A percentile compares a stretch with the other conserved stretches of the same genome.
Evolutionary conservation across 2,797 vertebrate species (phyloP).

Genomic region (Poeciliopsis paucimaculata): DNA sequence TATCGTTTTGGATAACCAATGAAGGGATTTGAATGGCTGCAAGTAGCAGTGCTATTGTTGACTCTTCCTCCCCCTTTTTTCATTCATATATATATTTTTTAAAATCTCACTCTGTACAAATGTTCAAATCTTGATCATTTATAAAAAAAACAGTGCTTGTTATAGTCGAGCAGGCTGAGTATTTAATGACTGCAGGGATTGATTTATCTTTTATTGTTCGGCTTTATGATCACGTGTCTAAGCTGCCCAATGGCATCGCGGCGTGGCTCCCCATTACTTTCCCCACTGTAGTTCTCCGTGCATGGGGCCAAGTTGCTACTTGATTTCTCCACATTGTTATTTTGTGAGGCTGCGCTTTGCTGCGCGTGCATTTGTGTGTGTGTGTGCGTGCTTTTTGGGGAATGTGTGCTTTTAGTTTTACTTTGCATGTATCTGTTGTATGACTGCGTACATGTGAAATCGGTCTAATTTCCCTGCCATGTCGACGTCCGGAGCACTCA

Average conservation of each 20-base stretch:
- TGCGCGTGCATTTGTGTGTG: constrained; percentile 72
- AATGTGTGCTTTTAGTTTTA: constrained; percentile 56
- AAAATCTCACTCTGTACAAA: constrained; percentile 26
- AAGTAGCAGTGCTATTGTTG: constrained; percentile 14
- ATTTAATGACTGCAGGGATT: constrained; percentile 94
- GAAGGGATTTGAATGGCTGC: constrained; percentile 29
- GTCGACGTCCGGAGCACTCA: constrained; percentile 95
- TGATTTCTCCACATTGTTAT: constrained; percentile 96
- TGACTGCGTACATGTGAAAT: constrained; percentile 74
- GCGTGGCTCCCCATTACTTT: constrained; percentile 91
- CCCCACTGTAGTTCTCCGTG: constrained; percentile 90
- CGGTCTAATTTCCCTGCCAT: constrained; percentile 80
- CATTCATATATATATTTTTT: constrained; percentile 14
- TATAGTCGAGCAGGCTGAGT: constrained; percentile 88
- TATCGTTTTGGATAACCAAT: constrained; percentile 54
- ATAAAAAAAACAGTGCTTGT: constrained; percentile 85
- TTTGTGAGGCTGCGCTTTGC: constrained; percentile 85
- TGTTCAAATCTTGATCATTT: constrained; percentile 83
- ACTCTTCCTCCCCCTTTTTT: not conserved
- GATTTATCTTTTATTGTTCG: constrained; percentile 99
- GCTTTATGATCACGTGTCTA: constrained; percentile 89
- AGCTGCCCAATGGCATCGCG: constrained; percentile 80
- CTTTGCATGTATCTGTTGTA: constrained; percentile 71
- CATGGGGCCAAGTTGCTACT: constrained; percentile 91
- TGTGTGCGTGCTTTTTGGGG: constrained; percentile 19